Percentiles rank a stretch among this genome's conserved stretches.
phyloP scores from a whole-genome alignment of 2,888 invertebrate species.

The Tubiluchus corallicola region DNA sequence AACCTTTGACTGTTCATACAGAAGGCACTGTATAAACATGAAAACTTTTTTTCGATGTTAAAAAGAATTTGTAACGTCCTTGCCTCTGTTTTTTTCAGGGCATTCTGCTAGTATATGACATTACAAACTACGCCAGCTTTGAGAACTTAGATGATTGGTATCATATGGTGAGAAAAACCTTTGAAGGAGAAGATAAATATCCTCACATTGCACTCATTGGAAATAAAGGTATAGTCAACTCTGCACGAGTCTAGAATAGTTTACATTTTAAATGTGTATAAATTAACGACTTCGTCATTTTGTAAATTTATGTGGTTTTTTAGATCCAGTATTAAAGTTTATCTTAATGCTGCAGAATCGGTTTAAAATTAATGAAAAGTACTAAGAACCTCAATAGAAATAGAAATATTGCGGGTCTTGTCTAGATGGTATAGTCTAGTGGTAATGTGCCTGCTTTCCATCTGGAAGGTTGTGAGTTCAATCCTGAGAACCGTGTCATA shows the following conservation, averaged over 20 bases:
- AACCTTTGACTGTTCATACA: not conserved
- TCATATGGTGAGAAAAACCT: constrained; percentile 27
- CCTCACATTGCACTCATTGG: constrained; percentile 33
- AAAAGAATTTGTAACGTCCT: constrained; percentile 19
- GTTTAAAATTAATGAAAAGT: no score
- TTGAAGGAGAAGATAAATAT: constrained; percentile 22
- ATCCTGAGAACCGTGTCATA: no score
- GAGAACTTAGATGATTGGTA: constrained; percentile 56
- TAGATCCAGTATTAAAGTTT: no score
- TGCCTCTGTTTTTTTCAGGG: no score
- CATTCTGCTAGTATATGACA: constrained; percentile 59
- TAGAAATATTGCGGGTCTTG: no score
- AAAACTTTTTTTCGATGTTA: not conserved
- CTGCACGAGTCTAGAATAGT: constrained; percentile 12
- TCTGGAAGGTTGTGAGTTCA: no score
- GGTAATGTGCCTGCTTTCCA: no score
- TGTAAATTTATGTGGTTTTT: constrained; percentile 4
- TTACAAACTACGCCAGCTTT: constrained; percentile 59
- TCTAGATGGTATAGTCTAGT: no score
- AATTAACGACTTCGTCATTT: no score
- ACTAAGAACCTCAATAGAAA: no score
- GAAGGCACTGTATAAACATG: not conserved
- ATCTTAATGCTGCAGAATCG: no score
- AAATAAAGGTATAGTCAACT: constrained; percentile 36
- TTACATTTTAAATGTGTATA: no score